A percentile compares a stretch with the other conserved stretches of the same genome.
phyloP scores from a whole-genome alignment of 2,113 vertebrate genomes.

The Pyxicephalus adspersus region DNA sequence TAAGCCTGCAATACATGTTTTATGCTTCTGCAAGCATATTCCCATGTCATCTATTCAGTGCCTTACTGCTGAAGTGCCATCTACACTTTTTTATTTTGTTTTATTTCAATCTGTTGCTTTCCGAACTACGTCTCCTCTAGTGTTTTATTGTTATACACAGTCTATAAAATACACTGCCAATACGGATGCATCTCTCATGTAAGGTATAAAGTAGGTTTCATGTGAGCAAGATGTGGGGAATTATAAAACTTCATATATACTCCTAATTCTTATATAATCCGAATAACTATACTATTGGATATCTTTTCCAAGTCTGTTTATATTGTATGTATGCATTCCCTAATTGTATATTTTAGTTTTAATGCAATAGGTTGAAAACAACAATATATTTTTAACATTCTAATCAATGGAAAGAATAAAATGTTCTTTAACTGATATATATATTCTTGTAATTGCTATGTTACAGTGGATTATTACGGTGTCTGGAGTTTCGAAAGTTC shows the following conservation, averaged over 20 bases:
- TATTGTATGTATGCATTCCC: background rate
- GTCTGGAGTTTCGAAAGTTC: no score
- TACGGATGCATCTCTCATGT: background rate
- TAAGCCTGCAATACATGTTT: conserved; percentile 22
- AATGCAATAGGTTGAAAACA: background rate
- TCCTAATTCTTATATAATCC: no score
- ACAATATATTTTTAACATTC: background rate
- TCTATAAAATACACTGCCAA: background rate
- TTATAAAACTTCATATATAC: background rate
- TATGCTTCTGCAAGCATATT: background rate
- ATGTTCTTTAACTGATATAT: no score
- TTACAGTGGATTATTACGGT: no score
- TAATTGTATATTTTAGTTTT: background rate
- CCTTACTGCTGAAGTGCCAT: background rate
- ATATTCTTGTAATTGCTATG: no score
- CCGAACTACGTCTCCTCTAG: background rate
- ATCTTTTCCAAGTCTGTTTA: no score
- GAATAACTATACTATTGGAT: no score
- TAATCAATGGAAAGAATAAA: no score
- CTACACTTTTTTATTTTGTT: conserved; percentile 16
- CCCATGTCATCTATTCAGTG: conserved; percentile 4
- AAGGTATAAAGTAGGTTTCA: background rate
- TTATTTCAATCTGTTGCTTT: background rate
- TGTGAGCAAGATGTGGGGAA: background rate
- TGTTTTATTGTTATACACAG: background rate